Conservation (phyloP, 2,113 vertebrate genomes). For the Halcyon senegalensis region DNA sequence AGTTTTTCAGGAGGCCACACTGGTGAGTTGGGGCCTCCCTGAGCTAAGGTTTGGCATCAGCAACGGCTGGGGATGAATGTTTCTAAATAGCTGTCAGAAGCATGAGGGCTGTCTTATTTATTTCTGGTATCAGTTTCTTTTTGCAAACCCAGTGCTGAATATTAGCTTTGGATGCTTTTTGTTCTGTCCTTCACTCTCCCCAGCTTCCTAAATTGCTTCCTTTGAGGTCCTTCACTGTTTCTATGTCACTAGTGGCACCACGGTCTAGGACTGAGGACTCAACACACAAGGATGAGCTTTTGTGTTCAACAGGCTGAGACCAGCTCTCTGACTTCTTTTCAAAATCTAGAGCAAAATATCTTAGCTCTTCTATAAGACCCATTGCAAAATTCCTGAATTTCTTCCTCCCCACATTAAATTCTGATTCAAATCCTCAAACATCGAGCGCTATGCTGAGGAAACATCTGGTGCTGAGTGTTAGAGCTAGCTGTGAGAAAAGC, state of each 20-base stretch:
- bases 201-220: neutral
- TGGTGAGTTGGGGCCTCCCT: neutral
- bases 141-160: neutral
- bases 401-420: neutral
- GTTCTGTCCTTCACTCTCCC: neutral
- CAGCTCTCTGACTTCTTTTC: neutral
- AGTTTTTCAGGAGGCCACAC: neutral
- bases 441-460: neutral
- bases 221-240: neutral
- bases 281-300: neutral
- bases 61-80: neutral
- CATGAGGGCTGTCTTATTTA: neutral
- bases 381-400: neutral
- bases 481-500: neutral
- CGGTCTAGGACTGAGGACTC: neutral
- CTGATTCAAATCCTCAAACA: neutral
- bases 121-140: neutral
- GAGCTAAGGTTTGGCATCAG: neutral
- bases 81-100: neutral
- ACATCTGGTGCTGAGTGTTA: constrained; percentile 10
- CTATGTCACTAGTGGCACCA: neutral
- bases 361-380: neutral
- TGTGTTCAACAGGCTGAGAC: neutral
- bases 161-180: neutral
- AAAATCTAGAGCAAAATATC: neutral